These are phyloP conservation scores for Siniperca undulata DNA, from an alignment of 2,797 vertebrate genomes.

Conservation along the genomic window DNA sequence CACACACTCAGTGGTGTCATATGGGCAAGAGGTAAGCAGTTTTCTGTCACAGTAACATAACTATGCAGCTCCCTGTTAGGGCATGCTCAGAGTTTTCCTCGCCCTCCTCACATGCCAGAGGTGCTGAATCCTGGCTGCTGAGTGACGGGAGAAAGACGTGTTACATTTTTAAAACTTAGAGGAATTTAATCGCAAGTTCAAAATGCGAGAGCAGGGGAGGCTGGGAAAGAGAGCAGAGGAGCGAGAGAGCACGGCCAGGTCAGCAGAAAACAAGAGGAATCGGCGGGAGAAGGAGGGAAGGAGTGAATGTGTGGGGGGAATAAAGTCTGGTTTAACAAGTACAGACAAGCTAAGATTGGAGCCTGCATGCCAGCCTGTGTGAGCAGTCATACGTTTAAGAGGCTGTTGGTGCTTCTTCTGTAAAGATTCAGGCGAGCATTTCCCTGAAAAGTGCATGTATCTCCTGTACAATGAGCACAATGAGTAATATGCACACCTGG, in stretches of 20 bases:
- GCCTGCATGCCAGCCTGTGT: background rate
- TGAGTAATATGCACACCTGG: background rate
- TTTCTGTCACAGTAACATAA: slow-evolving; percentile 57
- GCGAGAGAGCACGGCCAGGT: background rate
- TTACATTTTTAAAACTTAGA: slow-evolving; percentile 41
- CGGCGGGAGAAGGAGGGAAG: background rate
- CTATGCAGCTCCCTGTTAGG: slow-evolving; percentile 67
- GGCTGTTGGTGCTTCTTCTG: background rate
- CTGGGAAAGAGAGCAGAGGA: slow-evolving; percentile 6
- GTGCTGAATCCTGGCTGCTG: slow-evolving; percentile 47
- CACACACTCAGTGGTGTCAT: background rate
- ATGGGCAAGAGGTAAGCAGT: slow-evolving; percentile 14
- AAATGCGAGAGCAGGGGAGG: slow-evolving; percentile 37
- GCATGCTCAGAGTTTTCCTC: slow-evolving; percentile 54
- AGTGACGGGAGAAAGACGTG: slow-evolving; percentile 46
- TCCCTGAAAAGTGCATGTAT: background rate
- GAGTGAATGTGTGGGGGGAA: background rate
- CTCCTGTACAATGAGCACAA: background rate
- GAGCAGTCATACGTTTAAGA: background rate
- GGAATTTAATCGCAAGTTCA: slow-evolving; percentile 70
- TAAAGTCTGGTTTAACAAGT: slow-evolving; percentile 37
- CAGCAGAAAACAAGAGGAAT: slow-evolving; percentile 39
- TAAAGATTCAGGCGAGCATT: background rate
- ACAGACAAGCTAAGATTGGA: slow-evolving; percentile 44
- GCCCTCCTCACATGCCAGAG: slow-evolving; percentile 53